A percentile compares a stretch with the other conserved stretches of the same genome.
phyloP scores from a whole-genome alignment of 2,113 vertebrate species.

The Bucco capensis region DNA sequence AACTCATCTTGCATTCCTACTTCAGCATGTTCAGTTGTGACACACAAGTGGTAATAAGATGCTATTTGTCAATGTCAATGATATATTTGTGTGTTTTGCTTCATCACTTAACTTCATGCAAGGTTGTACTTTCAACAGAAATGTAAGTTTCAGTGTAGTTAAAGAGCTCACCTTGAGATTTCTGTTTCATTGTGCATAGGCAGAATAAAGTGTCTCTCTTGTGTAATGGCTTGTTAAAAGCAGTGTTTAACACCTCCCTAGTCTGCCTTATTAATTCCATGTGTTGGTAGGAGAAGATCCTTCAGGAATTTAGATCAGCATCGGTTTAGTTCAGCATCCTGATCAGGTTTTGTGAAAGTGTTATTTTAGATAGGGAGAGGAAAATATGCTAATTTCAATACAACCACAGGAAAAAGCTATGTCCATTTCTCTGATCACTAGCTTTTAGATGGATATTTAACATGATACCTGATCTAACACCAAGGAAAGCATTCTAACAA shows the following conservation, averaged over 20 bases:
- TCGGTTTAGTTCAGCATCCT: not conserved
- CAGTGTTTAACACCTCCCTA: not conserved
- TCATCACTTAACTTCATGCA: not conserved
- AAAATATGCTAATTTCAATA: not conserved
- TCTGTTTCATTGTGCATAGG: not conserved
- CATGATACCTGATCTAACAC: accelerated
- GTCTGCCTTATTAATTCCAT: not conserved
- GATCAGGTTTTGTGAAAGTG: not conserved
- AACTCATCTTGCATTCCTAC: not conserved
- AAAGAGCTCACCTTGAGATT: not conserved
- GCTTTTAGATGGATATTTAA: not conserved
- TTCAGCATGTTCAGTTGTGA: not conserved
- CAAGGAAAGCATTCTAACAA: not conserved
- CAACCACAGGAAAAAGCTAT: not conserved
- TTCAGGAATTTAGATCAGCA: not conserved
- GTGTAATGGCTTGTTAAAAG: not conserved
- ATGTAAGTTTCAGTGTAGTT: not conserved
- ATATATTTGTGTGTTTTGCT: not conserved
- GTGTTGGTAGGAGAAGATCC: not conserved
- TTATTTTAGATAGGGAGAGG: not conserved
- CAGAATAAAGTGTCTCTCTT: not conserved
- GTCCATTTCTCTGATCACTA: not conserved
- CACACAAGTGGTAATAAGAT: not conserved
- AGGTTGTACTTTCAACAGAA: not conserved
- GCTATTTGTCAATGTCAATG: not conserved